phyloP scores from a whole-genome alignment of 2,888 invertebrate species.

The Cotesia congregata region DNA sequence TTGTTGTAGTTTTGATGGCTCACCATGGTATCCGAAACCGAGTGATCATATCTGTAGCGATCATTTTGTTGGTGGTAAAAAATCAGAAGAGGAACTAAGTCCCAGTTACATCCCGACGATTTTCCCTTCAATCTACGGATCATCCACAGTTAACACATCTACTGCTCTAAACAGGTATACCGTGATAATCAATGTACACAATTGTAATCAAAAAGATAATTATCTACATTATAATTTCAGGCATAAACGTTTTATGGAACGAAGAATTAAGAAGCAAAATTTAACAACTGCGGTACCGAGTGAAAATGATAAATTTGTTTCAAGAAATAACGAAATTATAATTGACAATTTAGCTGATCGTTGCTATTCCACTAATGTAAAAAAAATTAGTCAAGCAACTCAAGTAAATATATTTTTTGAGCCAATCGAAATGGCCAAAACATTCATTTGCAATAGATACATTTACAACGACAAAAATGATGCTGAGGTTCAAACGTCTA shows the following conservation, averaged over 20 bases:
- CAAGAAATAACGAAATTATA: background rate
- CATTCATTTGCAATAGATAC: conserved; percentile 40
- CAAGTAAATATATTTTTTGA: conserved; percentile 36
- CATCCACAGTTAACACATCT: conserved; percentile 22
- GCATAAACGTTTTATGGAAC: background rate
- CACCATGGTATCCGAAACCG: conserved; percentile 33
- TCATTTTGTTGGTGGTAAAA: conserved; percentile 38
- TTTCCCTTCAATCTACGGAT: conserved; percentile 30
- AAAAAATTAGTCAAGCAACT: conserved; percentile 33
- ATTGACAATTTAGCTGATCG: background rate
- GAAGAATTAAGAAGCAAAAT: background rate
- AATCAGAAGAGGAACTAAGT: conserved; percentile 31
- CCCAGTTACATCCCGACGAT: conserved; percentile 36
- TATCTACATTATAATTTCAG: background rate
- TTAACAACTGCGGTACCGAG: background rate
- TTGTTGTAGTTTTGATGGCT: conserved; percentile 28
- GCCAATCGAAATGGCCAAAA: conserved; percentile 22
- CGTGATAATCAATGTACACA: background rate
- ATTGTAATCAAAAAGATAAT: background rate
- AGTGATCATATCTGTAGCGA: conserved; percentile 35
- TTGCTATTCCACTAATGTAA: background rate
- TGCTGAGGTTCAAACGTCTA: conserved; percentile 43
- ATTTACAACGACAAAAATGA: conserved; percentile 35
- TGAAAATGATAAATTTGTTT: background rate
- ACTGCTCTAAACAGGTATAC: conserved; percentile 20